Evolutionary conservation across 1,140 invertebrate species (phyloP).

Genomic region (Hylyphantes graminicola): DNA sequence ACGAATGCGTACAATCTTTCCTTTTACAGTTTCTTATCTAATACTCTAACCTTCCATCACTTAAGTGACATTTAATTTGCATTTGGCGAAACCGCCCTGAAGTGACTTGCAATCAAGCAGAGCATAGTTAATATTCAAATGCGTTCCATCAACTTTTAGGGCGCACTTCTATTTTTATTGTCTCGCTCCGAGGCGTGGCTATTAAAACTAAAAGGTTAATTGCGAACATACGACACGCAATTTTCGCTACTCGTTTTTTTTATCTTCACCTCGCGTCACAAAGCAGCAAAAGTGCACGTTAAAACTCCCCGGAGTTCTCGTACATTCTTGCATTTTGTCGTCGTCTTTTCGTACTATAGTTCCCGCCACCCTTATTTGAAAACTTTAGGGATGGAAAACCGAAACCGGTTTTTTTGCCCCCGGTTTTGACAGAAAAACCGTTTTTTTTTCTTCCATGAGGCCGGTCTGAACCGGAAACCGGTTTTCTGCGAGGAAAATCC

Average conservation of each 20-base stretch:
- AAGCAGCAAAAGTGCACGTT: background rate
- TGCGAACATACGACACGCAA: slow-evolving; percentile 8
- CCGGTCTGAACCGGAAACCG: too few relatives aligned
- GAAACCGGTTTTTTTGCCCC: too few relatives aligned
- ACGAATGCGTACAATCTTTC: background rate
- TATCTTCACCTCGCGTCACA: too few relatives aligned
- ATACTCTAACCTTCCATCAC: background rate
- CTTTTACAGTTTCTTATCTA: background rate
- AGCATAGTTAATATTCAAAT: slow-evolving; percentile 31
- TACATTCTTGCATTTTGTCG: too few relatives aligned
- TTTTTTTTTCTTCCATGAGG: too few relatives aligned
- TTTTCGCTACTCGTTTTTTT: background rate
- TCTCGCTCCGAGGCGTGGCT: background rate
- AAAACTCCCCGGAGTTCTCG: slow-evolving; percentile 1
- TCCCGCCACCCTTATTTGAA: too few relatives aligned
- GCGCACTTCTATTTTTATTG: slow-evolving; percentile 13
- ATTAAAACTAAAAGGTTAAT: slow-evolving; percentile 43
- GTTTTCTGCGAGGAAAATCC: too few relatives aligned
- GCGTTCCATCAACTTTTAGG: slow-evolving; percentile 3
- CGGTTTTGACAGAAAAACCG: too few relatives aligned
- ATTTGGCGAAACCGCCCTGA: background rate
- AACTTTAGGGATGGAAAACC: too few relatives aligned
- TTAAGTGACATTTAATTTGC: slow-evolving; percentile 25
- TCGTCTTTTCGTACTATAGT: too few relatives aligned
- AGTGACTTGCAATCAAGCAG: background rate